phyloP scores from a whole-genome alignment of 2,113 vertebrate species.

The Ibidorhyncha struthersii region DNA sequence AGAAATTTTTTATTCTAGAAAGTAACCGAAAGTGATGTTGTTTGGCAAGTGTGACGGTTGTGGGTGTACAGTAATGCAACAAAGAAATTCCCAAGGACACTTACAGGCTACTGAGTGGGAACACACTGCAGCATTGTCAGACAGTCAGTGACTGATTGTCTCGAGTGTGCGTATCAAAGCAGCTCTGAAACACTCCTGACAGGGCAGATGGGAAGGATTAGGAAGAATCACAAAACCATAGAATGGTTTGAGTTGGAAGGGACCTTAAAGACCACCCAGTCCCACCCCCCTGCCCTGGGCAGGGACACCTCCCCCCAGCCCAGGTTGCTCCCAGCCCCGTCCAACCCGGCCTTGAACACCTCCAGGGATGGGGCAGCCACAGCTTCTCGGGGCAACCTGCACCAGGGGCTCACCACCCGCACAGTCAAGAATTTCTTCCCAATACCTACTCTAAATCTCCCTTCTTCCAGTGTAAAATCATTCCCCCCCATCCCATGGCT shows the following conservation, averaged over 20 bases:
- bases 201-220: not conserved
- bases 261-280: not conserved
- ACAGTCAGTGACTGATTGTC: not conserved
- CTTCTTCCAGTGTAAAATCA: not conserved
- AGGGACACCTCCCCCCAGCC: not conserved
- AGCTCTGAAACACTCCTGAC: not conserved
- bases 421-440: not conserved
- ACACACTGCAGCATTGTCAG: constrained; percentile 31
- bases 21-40: not conserved
- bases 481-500: no score
- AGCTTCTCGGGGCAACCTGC: not conserved
- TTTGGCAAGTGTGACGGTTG: not conserved
- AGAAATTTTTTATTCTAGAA: not conserved
- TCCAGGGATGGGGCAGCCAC: not conserved
- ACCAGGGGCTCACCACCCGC: not conserved
- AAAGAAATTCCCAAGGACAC: constrained; percentile 1
- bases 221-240: not conserved
- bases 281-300: not conserved
- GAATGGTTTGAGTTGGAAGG: not conserved
- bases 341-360: not conserved
- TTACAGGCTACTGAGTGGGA: not conserved
- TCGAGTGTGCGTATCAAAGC: fast-evolving
- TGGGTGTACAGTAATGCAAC: constrained; percentile 23
- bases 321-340: not conserved
- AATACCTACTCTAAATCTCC: not conserved